phyloP scores from a whole-genome alignment of 2,113 vertebrate genomes.

The Pygoscelis adeliae region DNA sequence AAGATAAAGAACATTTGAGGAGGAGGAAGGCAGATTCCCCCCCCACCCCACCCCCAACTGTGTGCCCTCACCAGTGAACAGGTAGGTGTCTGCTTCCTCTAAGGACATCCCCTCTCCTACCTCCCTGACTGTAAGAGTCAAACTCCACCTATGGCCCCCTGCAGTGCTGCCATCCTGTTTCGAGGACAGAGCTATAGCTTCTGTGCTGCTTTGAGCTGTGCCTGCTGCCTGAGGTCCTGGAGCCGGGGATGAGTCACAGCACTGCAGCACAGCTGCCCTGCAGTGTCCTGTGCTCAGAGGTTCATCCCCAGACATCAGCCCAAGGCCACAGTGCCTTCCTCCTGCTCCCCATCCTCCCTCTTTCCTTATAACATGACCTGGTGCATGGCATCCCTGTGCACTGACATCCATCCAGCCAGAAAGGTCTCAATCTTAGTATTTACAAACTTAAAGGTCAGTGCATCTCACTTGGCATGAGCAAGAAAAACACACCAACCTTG shows the following conservation, averaged over 20 bases:
- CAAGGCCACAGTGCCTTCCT: neutral
- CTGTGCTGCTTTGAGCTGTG: neutral
- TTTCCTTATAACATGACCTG: neutral
- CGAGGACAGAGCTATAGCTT: neutral
- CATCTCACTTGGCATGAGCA: neutral
- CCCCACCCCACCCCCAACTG: too few species aligned
- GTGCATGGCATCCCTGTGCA: neutral
- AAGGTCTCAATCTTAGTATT: neutral
- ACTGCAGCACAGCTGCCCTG: neutral
- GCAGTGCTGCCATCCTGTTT: neutral
- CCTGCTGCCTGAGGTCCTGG: neutral
- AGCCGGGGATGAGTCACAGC: neutral
- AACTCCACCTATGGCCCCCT: neutral
- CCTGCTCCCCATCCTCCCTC: neutral
- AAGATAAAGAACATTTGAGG: neutral
- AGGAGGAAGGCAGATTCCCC: neutral
- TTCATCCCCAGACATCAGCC: neutral
- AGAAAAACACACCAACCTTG: neutral
- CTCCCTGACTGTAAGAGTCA: neutral
- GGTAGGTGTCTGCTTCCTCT: neutral
- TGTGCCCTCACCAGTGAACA: neutral
- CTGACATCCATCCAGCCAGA: too few species aligned
- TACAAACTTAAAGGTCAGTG: neutral
- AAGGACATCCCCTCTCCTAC: neutral
- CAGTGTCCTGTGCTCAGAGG: neutral